Evolutionary conservation across 1,140 invertebrate genomes (phyloP), one percentile per base, ranked within the genome.

Genomic region (Eumeta japonica): DNA sequence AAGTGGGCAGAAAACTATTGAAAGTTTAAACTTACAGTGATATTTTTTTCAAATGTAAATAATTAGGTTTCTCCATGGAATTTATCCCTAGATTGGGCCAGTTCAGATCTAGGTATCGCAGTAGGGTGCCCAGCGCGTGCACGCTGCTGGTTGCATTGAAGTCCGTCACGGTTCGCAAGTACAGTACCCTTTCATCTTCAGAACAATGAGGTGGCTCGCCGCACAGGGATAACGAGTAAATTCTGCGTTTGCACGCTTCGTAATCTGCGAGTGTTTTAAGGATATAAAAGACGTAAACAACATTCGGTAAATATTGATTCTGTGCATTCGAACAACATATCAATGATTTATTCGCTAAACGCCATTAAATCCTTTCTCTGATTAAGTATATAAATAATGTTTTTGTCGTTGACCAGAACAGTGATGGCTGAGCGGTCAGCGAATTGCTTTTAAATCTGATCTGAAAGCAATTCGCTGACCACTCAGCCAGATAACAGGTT

Each of bases 81-180:
- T 77, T 73, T 34, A 89, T 62, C 17, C 76, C 55, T 16, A 70
- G 31, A 10, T 60, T 60, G 61, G 54, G 75, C 76, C 83, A 84
- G 53, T 83, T 81, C 35, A 81, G 84, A 44, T 91, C 87, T 31
- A 91, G 45, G 55, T 83, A 90, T 54, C 83, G 83, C 12, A 91
- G 56, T 28, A 92, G 67, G 1, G 83, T 81, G n/a, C 88, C 89
- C 10, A 86, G 58, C 1, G 88, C 83, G 57, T 87, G 79, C 1
- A 90, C 77, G 58, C 82, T 83, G n/a, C 79, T 66, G 1, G 68
- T 64, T 40, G 81, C 81, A 27, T 81, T 77, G 51, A 89, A 84
- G 60, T 89, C 83, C 1, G 91, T 52, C 1, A 85, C 55, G 1
- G 85, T 85, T 27, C 83, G 80, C 1, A 90, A 64, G 55, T 84